These are phyloP conservation scores for Hirtodrosophila confusa DNA, from an alignment of 2,888 invertebrate genomes.

Conservation along the genomic window DNA sequence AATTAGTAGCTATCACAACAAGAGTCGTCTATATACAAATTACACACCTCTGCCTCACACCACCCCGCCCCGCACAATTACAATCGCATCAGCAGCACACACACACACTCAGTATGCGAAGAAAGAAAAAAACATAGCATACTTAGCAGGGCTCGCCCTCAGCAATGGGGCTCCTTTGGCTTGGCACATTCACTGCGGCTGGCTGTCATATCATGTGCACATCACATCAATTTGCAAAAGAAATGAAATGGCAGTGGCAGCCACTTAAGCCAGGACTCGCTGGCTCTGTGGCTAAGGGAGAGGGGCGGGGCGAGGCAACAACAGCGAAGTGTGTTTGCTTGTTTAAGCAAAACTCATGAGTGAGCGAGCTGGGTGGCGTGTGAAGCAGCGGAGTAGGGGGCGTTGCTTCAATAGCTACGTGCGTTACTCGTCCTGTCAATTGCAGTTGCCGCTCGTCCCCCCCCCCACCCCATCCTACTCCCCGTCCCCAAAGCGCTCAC, in stretches of 20 bases:
- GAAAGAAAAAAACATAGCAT: constrained; percentile 39
- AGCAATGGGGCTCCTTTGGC: neutral
- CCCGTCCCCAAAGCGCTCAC: constrained; percentile 3
- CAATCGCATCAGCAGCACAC: constrained; percentile 34
- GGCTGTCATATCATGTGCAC: constrained; percentile 68
- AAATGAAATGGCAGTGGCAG: constrained; percentile 69
- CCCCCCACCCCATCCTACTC: neutral
- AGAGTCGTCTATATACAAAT: constrained; percentile 15
- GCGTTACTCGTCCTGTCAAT: constrained; percentile 56
- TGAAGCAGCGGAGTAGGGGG: neutral
- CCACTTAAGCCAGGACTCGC: constrained; percentile 57
- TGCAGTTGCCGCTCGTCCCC: constrained; percentile 36
- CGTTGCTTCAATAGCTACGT: constrained; percentile 28
- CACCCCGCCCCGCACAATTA: constrained; percentile 15
- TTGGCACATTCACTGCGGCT: neutral
- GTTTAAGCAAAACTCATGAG: constrained; percentile 47
- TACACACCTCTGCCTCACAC: constrained; percentile 12
- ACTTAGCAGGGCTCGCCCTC: constrained; percentile 41
- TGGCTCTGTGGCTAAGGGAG: constrained; percentile 6
- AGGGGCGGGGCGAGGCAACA: neutral
- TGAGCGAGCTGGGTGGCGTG: neutral
- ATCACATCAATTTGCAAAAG: constrained; percentile 68
- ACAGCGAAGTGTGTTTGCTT: constrained; percentile 53
- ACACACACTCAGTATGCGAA: constrained; percentile 4
- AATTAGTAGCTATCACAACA: constrained; percentile 56